phyloP scores from a whole-genome alignment of 35 echinoderm and acorn worm species.

The Apostichopus japonicus region DNA sequence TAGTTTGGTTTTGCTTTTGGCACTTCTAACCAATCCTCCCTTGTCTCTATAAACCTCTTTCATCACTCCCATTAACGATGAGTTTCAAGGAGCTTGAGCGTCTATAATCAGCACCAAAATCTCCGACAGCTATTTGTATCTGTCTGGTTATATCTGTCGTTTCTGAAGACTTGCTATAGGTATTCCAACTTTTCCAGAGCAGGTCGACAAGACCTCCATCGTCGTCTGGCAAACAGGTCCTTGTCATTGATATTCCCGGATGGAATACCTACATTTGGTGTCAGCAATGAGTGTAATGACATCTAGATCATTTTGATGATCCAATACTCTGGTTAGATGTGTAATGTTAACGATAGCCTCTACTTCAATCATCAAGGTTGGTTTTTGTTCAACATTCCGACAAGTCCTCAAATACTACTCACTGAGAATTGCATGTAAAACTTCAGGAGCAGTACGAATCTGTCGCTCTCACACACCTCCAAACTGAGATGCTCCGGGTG shows the following conservation, averaged over 20 bases:
- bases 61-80: conserved; percentile 45
- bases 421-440: conserved; percentile 14
- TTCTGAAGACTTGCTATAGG: conserved; percentile 49
- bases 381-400: conserved; percentile 18
- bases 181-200: conserved; percentile 66
- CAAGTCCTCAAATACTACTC: conserved; percentile 12
- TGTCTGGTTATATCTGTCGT: conserved; percentile 48
- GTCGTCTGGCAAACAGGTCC: conserved; percentile 36
- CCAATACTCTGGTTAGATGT: conserved; percentile 31
- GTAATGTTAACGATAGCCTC: conserved; percentile 28
- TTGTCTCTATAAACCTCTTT: not conserved
- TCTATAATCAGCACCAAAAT: conserved; percentile 61
- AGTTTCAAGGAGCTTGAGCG: not conserved
- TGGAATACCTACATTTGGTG: not conserved
- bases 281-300: conserved; percentile 42
- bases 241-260: conserved; percentile 27
- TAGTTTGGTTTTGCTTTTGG: conserved; percentile 1
- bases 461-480: conserved; percentile 60
- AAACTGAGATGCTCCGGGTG: conserved; percentile 47
- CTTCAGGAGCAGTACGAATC: conserved; percentile 55
- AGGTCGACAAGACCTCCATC: conserved; percentile 63
- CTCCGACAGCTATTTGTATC: conserved; percentile 30
- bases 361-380: conserved; percentile 7
- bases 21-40: conserved; percentile 4
- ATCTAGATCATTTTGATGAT: conserved; percentile 47